Percentiles rank a stretch among this genome's conserved stretches.
Evolutionary conservation across 2,797 vertebrate species (phyloP).

Genomic region (Crocidura indochinensis): DNA sequence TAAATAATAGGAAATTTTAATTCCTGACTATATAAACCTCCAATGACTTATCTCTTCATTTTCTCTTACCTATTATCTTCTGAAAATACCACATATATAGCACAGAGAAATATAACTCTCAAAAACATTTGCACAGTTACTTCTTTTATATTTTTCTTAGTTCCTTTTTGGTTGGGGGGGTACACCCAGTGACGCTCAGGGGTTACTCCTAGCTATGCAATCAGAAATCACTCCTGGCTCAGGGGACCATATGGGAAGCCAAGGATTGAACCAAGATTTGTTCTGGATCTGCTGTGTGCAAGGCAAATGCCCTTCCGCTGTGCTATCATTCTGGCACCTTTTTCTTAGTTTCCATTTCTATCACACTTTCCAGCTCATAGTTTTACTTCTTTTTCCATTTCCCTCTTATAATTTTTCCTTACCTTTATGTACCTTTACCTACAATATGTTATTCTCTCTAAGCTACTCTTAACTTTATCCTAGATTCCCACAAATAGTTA

Average conservation of each 20-base stretch:
- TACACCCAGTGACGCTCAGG: no score
- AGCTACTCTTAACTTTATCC: not conserved
- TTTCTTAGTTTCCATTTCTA: not conserved
- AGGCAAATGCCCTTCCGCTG: no score
- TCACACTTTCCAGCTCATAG: not conserved
- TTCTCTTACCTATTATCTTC: not conserved
- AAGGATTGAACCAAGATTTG: no score
- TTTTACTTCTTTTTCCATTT: slow-evolving; percentile 9
- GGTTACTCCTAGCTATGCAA: no score
- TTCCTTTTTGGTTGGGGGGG: no score
- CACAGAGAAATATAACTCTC: not conserved
- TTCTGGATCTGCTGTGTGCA: no score
- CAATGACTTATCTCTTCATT: not conserved
- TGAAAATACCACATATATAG: not conserved
- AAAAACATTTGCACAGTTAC: not conserved
- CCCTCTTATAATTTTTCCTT: not conserved
- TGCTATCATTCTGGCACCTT: no score
- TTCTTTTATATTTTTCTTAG: no score
- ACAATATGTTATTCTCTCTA: not conserved
- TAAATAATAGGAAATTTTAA: not conserved
- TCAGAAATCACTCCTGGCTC: no score
- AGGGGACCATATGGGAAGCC: no score
- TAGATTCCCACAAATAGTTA: not conserved
- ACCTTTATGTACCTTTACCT: not conserved
- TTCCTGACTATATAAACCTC: not conserved